phyloP scores from a whole-genome alignment of 1,140 invertebrate species.

The Caenorhabditis latens region DNA sequence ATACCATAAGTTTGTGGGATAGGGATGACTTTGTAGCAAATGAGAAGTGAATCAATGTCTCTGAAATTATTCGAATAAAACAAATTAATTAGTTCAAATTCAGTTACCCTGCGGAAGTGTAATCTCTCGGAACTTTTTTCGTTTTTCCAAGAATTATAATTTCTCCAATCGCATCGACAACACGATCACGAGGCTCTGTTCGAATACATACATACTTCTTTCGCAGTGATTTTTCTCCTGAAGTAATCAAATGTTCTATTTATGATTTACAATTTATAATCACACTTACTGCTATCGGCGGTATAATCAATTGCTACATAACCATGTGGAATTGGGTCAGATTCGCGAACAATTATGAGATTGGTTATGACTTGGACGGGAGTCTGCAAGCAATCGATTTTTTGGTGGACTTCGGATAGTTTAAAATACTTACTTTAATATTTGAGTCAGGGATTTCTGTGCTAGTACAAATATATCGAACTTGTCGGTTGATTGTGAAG shows the following conservation, averaged over 20 bases:
- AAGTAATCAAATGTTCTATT: conserved; percentile 41
- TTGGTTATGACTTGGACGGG: conserved; percentile 61
- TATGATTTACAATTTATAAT: neutral
- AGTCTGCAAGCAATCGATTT: conserved; percentile 33
- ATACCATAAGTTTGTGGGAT: conserved; percentile 63
- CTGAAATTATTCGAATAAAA: conserved; percentile 58
- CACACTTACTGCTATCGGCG: conserved; percentile 65
- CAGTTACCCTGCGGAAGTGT: conserved; percentile 62
- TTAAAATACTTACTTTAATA: conserved; percentile 60
- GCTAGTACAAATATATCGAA: conserved; percentile 64
- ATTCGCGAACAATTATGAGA: conserved; percentile 65
- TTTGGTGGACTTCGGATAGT: neutral
- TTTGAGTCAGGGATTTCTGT: conserved; percentile 62
- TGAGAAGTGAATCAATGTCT: conserved; percentile 63
- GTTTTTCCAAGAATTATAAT: conserved; percentile 61
- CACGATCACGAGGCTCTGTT: conserved; percentile 61
- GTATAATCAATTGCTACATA: conserved; percentile 67
- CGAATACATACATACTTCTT: conserved; percentile 65
- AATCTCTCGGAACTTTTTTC: conserved; percentile 63
- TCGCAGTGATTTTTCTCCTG: conserved; percentile 65
- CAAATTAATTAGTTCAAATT: neutral
- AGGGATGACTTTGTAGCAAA: conserved; percentile 64
- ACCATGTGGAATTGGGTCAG: conserved; percentile 66
- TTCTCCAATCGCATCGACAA: conserved; percentile 66
- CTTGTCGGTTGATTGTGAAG: conserved; percentile 58